A percentile compares a stretch with the other conserved stretches of the same genome.
phyloP scores from a whole-genome alignment of 2,797 vertebrate species.

The Bryconaethiops microstoma region DNA sequence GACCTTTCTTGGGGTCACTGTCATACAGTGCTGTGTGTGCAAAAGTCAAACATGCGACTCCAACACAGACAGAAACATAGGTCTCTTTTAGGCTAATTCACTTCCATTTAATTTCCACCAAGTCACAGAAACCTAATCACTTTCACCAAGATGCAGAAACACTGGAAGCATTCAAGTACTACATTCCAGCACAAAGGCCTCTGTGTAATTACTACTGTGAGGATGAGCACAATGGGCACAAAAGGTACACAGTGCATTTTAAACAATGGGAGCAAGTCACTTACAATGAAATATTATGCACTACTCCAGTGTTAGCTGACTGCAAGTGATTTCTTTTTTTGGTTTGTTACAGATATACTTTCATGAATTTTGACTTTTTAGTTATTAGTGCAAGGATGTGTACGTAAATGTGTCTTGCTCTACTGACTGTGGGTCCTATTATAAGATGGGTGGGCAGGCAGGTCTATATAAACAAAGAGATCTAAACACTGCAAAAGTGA shows the following conservation, averaged over 20 bases:
- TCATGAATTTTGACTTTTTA: too few species aligned
- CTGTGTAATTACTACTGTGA: neutral
- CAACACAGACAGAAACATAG: neutral
- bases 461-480: too few species aligned
- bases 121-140: neutral
- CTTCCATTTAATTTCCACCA: neutral
- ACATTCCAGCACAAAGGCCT: neutral
- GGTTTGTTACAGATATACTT: too few species aligned
- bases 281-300: neutral
- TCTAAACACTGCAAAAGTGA: too few species aligned
- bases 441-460: too few species aligned
- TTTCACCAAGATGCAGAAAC: neutral
- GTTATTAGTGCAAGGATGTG: too few species aligned
- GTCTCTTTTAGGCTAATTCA: neutral
- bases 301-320: neutral
- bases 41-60: neutral
- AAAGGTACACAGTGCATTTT: neutral
- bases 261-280: neutral
- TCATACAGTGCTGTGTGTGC: conserved; percentile 5
- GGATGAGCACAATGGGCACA: neutral
- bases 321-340: too few species aligned
- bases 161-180: neutral
- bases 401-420: too few species aligned
- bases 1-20: conserved; percentile 50
- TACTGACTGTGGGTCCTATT: too few species aligned